A percentile compares a stretch with the other conserved stretches of the same genome.
These are phyloP conservation scores for Xylocopa sonorina DNA, from an alignment of 1,140 invertebrate species.

Conservation along the genomic window DNA sequence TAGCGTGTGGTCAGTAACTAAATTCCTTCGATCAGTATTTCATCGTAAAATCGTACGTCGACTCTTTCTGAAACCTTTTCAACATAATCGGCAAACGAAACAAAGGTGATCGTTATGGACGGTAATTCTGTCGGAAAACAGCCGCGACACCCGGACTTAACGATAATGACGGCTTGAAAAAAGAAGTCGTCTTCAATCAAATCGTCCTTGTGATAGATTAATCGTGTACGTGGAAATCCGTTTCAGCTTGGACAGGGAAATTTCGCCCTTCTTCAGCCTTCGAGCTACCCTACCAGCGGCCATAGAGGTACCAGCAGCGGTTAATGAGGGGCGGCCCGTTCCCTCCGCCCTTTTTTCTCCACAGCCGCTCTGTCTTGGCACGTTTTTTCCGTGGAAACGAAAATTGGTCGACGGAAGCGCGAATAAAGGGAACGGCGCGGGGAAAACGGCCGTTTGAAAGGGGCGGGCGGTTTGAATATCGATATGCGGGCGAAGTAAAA, in stretches of 20 bases:
- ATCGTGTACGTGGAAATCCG: not conserved
- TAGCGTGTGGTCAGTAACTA: not conserved
- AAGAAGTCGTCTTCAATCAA: slow-evolving; percentile 2
- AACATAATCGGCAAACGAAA: not conserved
- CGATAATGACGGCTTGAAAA: not conserved
- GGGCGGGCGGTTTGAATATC: slow-evolving; percentile 53
- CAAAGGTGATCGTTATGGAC: slow-evolving; percentile 6
- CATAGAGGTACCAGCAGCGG: slow-evolving; percentile 53
- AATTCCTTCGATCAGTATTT: no score
- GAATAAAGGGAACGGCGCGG: slow-evolving; percentile 21
- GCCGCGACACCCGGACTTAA: not conserved
- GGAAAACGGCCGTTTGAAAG: slow-evolving; percentile 3
- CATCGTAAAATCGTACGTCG: not conserved
- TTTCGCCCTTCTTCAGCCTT: slow-evolving; percentile 18
- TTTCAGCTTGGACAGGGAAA: slow-evolving; percentile 3
- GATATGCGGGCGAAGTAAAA: slow-evolving; percentile 72
- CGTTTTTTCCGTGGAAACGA: slow-evolving; percentile 50
- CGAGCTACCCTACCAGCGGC: not conserved
- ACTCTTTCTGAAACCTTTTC: not conserved
- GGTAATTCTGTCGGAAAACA: not conserved
- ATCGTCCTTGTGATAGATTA: not conserved
- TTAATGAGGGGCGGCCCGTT: slow-evolving; percentile 56
- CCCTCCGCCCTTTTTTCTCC: not conserved
- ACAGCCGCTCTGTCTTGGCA: slow-evolving; percentile 12
- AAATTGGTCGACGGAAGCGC: slow-evolving; percentile 56